phyloP scores from a whole-genome alignment of 2,888 invertebrate species.

The Aquatica leii region DNA sequence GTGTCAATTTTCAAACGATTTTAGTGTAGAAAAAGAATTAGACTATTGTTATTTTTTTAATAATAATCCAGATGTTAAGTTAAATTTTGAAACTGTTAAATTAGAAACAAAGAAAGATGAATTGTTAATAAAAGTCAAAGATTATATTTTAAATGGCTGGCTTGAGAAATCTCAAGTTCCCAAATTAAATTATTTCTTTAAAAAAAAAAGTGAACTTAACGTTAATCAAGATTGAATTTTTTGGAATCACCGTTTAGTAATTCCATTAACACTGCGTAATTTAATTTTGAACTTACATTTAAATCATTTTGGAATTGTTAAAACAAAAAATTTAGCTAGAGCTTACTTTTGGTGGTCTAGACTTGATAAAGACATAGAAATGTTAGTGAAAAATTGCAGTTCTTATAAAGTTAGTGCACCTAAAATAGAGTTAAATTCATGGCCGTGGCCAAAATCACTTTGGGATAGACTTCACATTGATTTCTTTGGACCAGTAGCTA shows the following conservation, averaged over 20 bases:
- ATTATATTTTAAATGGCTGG: too few species aligned
- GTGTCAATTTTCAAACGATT: too few species aligned
- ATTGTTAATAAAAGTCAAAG: not conserved
- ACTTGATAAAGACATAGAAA: constrained; percentile 28
- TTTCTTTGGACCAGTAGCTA: too few species aligned
- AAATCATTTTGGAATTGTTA: constrained; percentile 25
- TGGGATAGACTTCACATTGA: too few species aligned
- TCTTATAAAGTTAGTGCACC: too few species aligned
- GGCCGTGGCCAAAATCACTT: too few species aligned
- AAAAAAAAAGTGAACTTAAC: too few species aligned
- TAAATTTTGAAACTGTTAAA: constrained; percentile 1
- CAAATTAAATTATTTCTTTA: too few species aligned
- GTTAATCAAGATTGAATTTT: not conserved
- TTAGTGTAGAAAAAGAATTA: not conserved
- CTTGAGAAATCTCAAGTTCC: too few species aligned
- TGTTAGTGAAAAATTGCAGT: too few species aligned
- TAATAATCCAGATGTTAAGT: not conserved
- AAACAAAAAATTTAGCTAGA: constrained; percentile 31
- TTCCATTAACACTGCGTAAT: constrained; percentile 14
- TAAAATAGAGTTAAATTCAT: too few species aligned
- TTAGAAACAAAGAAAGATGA: not conserved
- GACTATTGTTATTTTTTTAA: not conserved
- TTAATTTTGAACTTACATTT: constrained; percentile 20
- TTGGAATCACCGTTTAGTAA: constrained; percentile 24
- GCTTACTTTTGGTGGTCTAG: constrained; percentile 38